Base-by-base conservation (phyloP, 2,113 vertebrate species). In the Isurus oxyrinchus region DNA sequence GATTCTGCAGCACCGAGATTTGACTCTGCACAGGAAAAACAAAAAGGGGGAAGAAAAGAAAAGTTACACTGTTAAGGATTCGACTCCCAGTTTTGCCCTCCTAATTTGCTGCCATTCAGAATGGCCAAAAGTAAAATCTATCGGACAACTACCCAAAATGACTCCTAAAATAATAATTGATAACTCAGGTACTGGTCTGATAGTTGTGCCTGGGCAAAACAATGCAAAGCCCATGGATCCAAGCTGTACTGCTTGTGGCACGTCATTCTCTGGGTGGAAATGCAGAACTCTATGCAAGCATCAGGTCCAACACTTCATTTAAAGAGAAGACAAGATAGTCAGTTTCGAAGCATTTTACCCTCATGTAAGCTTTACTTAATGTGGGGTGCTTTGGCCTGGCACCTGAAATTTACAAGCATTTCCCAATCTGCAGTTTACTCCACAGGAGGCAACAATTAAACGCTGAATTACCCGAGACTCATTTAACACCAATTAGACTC, bases 1-100 rank as follows among this genome's bases (percentile, higher is more conserved):
- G 98, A 97, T 99, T 99, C 98, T 99, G 99, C 86, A 99, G 98
- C 97, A 99, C 99, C 0, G 99, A 99, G 97, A 99, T 99, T 97
- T 99, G 99, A 97, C 99, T 99, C 99, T 99, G 97, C 93, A 67
- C 23, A 21, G 35, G 16, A 35, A n/a, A 63, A 94, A 63, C 59
- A 63, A 25, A 94, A 63, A 63, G 2, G 4, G 14, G 14, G 55
- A 7, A 0, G 97, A 10, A 69, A 63, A 55, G 13, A 5, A 63
- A 40, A 1, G n/a, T 94, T 66, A 67, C 61, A 44, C 31, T 95
- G 44, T 11, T 76, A 49, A 72, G 6, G 7, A 94, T 40, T 94
- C 66, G 3, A 94, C 90, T 21, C n/a, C n/a, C 21, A 6, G 10
- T 16, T 91, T n/a, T 35, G 59, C 79, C 4, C 79, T 44, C 40